Conservation (phyloP, 2,113 vertebrate species). For the Tupaia tana region DNA sequence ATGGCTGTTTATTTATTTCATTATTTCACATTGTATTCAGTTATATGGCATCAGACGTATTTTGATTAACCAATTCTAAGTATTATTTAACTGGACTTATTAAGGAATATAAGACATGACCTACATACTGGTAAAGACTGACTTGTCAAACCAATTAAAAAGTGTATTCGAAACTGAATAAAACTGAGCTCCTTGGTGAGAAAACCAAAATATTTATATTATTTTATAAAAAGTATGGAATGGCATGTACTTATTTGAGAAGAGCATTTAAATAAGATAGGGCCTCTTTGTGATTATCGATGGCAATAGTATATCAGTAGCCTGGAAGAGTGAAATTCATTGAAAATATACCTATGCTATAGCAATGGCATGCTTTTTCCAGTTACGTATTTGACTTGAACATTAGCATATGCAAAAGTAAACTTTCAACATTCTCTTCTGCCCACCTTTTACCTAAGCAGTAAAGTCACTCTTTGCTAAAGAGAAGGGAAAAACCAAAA, state of each 20-base stretch:
- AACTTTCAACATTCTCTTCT: not conserved
- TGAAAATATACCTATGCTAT: not conserved
- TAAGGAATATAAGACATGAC: not conserved
- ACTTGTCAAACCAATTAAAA: not conserved
- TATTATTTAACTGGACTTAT: conserved; percentile 9
- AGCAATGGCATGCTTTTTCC: not conserved
- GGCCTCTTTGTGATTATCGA: not conserved
- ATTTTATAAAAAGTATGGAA: not conserved
- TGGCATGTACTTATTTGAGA: not conserved
- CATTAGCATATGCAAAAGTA: not conserved
- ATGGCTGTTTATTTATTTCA: not conserved
- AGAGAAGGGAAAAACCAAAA: not conserved
- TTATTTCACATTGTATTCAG: conserved; percentile 42
- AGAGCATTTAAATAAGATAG: not conserved
- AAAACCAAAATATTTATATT: not conserved
- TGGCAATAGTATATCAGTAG: not conserved
- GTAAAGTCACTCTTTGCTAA: not conserved
- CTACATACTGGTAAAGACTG: not conserved
- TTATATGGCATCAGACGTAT: not conserved
- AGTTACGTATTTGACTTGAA: conserved; percentile 2
- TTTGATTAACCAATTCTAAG: not conserved
- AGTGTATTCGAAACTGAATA: not conserved
- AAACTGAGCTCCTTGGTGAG: not conserved
- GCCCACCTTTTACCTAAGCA: not conserved
- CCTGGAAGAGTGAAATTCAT: not conserved